These are phyloP conservation scores for Falco peregrinus DNA, from an alignment of 2,797 vertebrate species.

Conservation along the genomic window DNA sequence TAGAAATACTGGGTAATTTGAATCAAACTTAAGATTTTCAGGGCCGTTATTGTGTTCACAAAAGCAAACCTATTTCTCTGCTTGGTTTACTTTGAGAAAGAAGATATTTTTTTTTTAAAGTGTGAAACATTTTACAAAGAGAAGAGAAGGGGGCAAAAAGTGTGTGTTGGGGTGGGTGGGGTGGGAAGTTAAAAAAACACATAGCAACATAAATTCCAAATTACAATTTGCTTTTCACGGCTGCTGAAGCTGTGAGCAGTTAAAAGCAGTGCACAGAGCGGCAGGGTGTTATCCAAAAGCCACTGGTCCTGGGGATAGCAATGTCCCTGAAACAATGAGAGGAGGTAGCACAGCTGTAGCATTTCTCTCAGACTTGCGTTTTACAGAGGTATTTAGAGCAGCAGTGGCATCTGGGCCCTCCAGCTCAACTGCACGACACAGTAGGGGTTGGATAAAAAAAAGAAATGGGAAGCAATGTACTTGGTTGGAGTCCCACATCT, in stretches of 20 bases:
- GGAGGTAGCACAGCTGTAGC: background rate
- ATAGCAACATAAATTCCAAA: background rate
- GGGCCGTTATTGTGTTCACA: background rate
- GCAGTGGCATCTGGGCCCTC: conserved; percentile 32
- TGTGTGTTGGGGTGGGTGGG: too few relatives aligned
- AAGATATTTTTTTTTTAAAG: background rate
- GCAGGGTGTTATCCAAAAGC: background rate
- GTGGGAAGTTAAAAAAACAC: background rate
- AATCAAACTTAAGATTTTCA: background rate
- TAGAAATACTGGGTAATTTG: background rate
- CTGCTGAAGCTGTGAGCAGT: background rate
- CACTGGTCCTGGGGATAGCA: conserved; percentile 9
- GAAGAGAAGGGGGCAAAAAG: background rate
- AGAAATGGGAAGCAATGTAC: background rate
- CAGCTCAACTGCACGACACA: conserved; percentile 30
- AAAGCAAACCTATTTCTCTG: background rate
- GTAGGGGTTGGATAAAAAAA: background rate
- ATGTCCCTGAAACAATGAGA: conserved; percentile 32
- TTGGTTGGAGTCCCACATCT: conserved; percentile 34
- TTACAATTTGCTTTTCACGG: background rate
- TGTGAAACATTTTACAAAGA: background rate
- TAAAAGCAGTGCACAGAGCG: background rate
- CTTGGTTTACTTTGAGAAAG: background rate
- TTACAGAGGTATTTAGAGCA: conserved; percentile 42
- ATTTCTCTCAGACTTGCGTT: conserved; percentile 24